Base-by-base conservation (phyloP, 1,140 invertebrate species). In the Geopemphigus sp. region DNA sequence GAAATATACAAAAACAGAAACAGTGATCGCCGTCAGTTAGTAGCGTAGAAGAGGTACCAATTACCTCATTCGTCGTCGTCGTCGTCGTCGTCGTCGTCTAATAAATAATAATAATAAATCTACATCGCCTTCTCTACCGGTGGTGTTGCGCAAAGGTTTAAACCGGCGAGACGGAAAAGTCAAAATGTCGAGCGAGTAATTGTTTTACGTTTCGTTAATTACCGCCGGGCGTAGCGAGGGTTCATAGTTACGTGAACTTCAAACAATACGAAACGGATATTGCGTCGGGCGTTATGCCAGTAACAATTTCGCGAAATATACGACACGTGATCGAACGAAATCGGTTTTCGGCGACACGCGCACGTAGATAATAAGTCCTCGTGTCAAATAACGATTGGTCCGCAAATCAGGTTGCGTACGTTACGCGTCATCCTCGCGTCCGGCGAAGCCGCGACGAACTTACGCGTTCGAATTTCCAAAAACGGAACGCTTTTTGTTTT, bases 121-220 rank as follows among this genome's bases (percentile, higher is more conserved):
- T 22, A 47, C 17, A 29, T n/a, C n/a, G n/a, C n/a, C n/a, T n/a
- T n/a, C 24, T 1, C 26, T 53, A 53, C n/a, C n/a, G n/a, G n/a
- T n/a, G n/a, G n/a, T 70, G 0, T 24, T 11, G 29, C 53, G 26
- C 24, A 12, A 72, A 72, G 47, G 22, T 47, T 68, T 19, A 53
- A n/a, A 50, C 50, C 3, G 10, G 3, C 24, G 8, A 72, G 68
- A 54, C 29, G 50, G 17, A 53, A 70, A 72, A 72, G 68, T 72
- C 26, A 53, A 50, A 68, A 53, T 19, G 11, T 8, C 47, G 17
- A 12, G 11, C 12, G 47, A 24, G 68, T n/a, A n/a, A 72, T 72
- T 54, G 54, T 72, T 72, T 54, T 29, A 72, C 5, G 17, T 72
- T 72, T 54, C 19, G 68, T 72, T 72, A 72, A 72, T 72, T 72